Evolutionary conservation across 2,888 invertebrate genomes (phyloP), one percentile per base, ranked within the genome.

Genomic region (Nemotelus nigrinus): DNA sequence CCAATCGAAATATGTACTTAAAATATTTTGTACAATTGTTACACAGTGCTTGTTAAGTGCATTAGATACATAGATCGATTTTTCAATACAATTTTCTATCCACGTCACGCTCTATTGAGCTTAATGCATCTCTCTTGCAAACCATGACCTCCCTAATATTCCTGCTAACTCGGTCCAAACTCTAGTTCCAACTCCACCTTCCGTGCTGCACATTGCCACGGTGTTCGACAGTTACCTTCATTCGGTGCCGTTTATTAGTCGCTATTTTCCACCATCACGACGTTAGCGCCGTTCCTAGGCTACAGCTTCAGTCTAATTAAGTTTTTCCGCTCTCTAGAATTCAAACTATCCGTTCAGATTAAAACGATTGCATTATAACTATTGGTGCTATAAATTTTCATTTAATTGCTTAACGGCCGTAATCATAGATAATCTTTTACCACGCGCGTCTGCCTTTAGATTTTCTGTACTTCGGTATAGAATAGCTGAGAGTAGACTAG

Each of bases 371-470:
- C 77, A 79, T 77, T 79, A 60, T 47, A 77, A 71, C 55, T 67
- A 79, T 77, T 75, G 77, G 57, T 75, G 74, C 79, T 68, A 79
- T 79, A 77, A 77, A 77, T 79, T 79, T 63, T 77, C 63, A 77
- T 79, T 79, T 79, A 79, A 79, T 79, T 77, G 79, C 77, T 60
- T 48, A 63, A 74, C 57, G 63, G 74, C 45, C 55, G 63, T 74
- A 63, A 74, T 74, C 63, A 63, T 63, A 63, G 74, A 74, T 74
- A 60, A 74, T 74, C 68, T 25, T 50, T 50, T 47, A 48, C 63
- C 7, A 44, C 7, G 41, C 41, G 55, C 60, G 63, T 41, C 74
- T 45, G 63, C 63, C 50, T 47, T 72, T 60, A 60, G 74, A 48
- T 60, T 63, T 63, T 41, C 53, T 43, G 41, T 43, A 63, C 63